These are phyloP conservation scores for Drosophila nikananu DNA, from an alignment of 1,140 invertebrate genomes.

Conservation along the genomic window DNA sequence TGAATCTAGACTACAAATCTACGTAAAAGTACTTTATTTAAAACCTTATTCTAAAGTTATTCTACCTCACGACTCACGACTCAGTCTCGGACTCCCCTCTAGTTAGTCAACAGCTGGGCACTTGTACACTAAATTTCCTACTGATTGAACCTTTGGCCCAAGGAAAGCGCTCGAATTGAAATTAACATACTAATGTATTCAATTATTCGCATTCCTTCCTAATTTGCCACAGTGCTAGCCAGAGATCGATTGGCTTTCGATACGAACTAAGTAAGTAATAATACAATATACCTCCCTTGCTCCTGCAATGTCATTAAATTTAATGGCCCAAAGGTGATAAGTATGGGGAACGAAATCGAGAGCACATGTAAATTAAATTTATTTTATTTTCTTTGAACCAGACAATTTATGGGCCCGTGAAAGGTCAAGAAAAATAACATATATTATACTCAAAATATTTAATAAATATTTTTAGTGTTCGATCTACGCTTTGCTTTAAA, in stretches of 20 bases:
- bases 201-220: slow-evolving; percentile 49
- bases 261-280: slow-evolving; percentile 50
- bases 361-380: background rate
- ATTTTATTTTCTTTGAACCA: slow-evolving; percentile 18
- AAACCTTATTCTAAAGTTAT: background rate
- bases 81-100: background rate
- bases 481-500: background rate
- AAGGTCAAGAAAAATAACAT: background rate
- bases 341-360: background rate
- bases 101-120: slow-evolving; percentile 12
- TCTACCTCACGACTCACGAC: slow-evolving; percentile 9
- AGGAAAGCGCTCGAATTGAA: slow-evolving; percentile 21
- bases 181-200: slow-evolving; percentile 69
- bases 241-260: slow-evolving; percentile 44
- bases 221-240: slow-evolving; percentile 28
- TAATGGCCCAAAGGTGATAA: slow-evolving; percentile 24
- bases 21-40: background rate
- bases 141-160: slow-evolving; percentile 47
- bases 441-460: no score
- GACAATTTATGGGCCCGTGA: slow-evolving; percentile 1
- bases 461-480: background rate
- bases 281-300: slow-evolving; percentile 9
- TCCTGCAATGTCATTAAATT: slow-evolving; percentile 43
- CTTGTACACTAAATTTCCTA: slow-evolving; percentile 20
- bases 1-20: background rate